Percentiles rank a stretch among this genome's conserved stretches.
Conservation (phyloP, 1,140 invertebrate genomes). For the Steinernema feltiae region DNA sequence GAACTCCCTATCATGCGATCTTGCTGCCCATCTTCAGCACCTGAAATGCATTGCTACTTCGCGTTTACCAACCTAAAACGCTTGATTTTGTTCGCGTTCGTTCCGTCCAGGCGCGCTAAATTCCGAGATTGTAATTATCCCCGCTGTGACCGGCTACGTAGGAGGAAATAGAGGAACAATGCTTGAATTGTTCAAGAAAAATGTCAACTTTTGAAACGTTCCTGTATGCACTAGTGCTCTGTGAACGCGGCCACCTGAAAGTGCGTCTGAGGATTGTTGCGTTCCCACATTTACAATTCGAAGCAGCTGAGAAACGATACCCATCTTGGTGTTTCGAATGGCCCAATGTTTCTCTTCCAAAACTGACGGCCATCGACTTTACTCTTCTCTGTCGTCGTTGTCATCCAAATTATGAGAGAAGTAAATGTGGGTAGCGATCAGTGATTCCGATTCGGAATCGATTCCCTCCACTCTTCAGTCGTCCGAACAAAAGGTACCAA, state of each 20-base stretch:
- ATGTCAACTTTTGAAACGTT: not conserved
- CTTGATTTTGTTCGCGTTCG: no score
- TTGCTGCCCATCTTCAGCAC: not conserved
- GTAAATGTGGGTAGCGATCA: not conserved
- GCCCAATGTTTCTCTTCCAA: not conserved
- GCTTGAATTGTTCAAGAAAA: not conserved
- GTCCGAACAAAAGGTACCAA: not conserved
- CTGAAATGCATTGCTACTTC: not conserved
- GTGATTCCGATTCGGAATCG: not conserved
- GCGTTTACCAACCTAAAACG: no score
- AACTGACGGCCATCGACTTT: not conserved
- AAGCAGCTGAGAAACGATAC: conserved; percentile 4
- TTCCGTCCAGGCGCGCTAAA: no score
- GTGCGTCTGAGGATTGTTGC: not conserved
- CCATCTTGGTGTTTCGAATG: not conserved
- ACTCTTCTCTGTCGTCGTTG: not conserved
- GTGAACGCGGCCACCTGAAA: not conserved
- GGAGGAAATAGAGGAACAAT: not conserved
- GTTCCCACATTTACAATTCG: conserved; percentile 13
- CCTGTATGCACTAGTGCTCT: not conserved
- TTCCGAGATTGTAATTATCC: not conserved
- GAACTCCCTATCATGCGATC: not conserved
- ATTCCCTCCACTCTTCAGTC: not conserved
- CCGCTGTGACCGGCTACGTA: not conserved
- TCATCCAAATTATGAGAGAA: not conserved